These are phyloP conservation scores for Colius striatus DNA, from an alignment of 2,113 vertebrate species.

Conservation along the genomic window DNA sequence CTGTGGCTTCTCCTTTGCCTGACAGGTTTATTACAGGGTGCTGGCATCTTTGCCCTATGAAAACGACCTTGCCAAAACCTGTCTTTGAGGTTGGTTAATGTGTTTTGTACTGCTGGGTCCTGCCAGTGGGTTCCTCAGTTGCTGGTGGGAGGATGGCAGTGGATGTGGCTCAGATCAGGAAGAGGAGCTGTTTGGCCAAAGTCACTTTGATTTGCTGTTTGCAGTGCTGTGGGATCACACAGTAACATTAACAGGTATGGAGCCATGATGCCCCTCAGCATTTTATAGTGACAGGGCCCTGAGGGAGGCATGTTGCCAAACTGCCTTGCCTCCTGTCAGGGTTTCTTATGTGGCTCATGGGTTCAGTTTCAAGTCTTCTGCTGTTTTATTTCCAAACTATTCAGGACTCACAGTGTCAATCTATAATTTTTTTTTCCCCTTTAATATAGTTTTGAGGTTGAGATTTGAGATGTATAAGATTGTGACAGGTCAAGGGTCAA, in stretches of 20 bases:
- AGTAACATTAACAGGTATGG: too few species aligned
- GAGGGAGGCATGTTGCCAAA: neutral
- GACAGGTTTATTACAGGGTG: accelerated
- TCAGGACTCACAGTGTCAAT: neutral
- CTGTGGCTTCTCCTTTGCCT: neutral
- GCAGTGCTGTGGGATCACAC: neutral
- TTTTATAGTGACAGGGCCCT: neutral
- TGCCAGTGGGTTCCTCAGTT: accelerated
- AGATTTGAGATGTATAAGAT: neutral
- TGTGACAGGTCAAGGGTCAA: neutral
- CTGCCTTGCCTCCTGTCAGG: neutral
- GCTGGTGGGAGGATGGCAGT: neutral
- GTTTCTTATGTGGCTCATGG: neutral
- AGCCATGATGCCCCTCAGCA: accelerated
- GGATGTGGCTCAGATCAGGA: neutral
- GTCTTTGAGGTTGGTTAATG: neutral
- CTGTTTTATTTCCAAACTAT: neutral
- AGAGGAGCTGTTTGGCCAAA: neutral
- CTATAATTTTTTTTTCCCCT: too few species aligned
- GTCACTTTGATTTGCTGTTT: neutral
- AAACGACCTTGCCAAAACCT: neutral
- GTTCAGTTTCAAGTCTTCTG: neutral
- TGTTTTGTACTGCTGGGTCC: neutral
- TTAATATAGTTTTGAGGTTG: neutral
- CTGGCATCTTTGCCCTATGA: neutral